Base-by-base conservation (phyloP, 2,113 vertebrate species). In the Lipophrys pholis region DNA sequence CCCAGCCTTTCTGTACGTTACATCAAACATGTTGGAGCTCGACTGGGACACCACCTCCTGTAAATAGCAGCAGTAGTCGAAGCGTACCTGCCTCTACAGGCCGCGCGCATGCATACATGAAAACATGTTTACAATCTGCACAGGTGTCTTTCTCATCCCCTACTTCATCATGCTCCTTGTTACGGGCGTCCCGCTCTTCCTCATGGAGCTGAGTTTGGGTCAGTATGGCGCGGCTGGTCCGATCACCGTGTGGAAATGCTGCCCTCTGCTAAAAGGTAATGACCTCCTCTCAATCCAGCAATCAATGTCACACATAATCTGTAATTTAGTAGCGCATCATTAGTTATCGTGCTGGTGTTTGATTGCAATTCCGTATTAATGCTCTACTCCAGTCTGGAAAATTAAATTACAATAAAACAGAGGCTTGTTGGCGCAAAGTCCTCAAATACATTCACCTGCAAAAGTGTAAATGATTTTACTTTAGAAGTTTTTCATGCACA, bases 141-240 rank as follows among this genome's bases (percentile, higher is more conserved):
- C 80, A 96, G 95, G 95, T 40, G 90, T 93, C 41, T 96, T 96
- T 80, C 93, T 96, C 80, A 95, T 95, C 79, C 94, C 95, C 0
- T 96, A 95, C 80, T 93, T 94, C 90, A 91, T 95, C 66, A 95
- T 95, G 95, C 92, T 95, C n/a, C 87, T 96, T 61, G 50, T 95
- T 43, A 89, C 79, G 0, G 95, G 95, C 0, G 90, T 96, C 21
- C 95, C 95, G 0, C 94, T 96, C 45, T 95, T 96, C 86, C 93
- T 96, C 50, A 95, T 96, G 95, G 95, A 96, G 93, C 92, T 96
- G 60, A 95, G 95, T 69, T 86, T 96, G 43, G 95, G 95, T 16
- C 95, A 95, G 81, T 95, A 95, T 0, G 92, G 95, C 9, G 93
- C 94, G 0, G 86, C 93, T 0, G 95, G 94, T 0, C 93, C 94